These are phyloP conservation scores for Rhinichthys osculus DNA, from an alignment of 2,797 vertebrate species.

Conservation along the genomic window DNA sequence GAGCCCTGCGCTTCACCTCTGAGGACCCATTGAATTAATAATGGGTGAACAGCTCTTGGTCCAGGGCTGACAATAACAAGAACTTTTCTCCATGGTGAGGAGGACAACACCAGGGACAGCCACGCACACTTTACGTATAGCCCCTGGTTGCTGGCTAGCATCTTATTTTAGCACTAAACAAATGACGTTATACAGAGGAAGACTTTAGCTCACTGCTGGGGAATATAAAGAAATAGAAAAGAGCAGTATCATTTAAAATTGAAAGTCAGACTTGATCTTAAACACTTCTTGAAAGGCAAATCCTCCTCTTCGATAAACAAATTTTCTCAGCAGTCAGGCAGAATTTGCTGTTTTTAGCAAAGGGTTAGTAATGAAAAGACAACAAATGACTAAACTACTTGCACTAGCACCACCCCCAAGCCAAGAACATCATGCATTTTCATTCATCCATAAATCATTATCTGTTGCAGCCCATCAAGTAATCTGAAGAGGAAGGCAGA, in stretches of 20 bases:
- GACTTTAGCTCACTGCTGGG: not conserved
- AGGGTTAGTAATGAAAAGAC: not conserved
- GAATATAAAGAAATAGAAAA: not conserved
- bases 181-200: not conserved
- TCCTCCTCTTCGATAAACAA: not conserved
- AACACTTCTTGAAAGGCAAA: not conserved
- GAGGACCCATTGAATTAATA: constrained; percentile 82
- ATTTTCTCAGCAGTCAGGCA: not conserved
- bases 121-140: not conserved
- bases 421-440: constrained; percentile 1
- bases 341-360: not conserved
- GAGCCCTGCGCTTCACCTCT: constrained; percentile 69
- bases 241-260: not conserved
- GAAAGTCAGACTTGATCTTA: not conserved
- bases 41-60: constrained; percentile 75
- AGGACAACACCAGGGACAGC: constrained; percentile 10
- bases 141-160: not conserved
- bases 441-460: not conserved
- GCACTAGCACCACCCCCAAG: not conserved
- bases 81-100: constrained; percentile 45
- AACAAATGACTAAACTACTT: constrained; percentile 1
- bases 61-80: constrained; percentile 58
- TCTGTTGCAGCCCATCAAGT: not conserved
- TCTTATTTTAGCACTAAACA: constrained; percentile 12
- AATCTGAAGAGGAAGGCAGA: not conserved